These are phyloP conservation scores for Prolemur simus DNA, from an alignment of 2,113 vertebrate genomes.

Conservation along the genomic window DNA sequence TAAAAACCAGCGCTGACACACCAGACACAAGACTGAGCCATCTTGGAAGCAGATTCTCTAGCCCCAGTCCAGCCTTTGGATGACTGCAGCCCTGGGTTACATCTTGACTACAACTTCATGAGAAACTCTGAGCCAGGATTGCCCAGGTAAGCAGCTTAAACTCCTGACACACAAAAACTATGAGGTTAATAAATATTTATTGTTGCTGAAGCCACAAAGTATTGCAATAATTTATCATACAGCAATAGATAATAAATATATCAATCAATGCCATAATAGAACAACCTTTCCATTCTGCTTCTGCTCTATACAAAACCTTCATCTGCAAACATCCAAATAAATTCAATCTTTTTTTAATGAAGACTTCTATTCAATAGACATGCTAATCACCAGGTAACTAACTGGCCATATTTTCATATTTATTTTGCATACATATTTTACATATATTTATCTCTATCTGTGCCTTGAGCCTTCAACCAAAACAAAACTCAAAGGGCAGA, in stretches of 20 bases:
- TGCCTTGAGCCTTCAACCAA: background rate
- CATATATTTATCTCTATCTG: background rate
- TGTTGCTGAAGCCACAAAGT: background rate
- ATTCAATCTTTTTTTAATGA: background rate
- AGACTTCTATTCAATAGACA: background rate
- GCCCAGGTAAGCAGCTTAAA: background rate
- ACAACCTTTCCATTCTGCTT: background rate
- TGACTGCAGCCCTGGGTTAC: background rate
- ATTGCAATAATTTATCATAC: background rate
- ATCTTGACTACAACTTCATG: background rate
- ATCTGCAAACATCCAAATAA: background rate
- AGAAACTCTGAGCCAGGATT: background rate
- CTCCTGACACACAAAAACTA: background rate
- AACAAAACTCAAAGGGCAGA: background rate
- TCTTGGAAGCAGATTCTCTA: background rate
- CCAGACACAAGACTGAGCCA: background rate
- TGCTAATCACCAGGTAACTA: background rate
- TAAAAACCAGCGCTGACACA: background rate
- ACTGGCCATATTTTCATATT: background rate
- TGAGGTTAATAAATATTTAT: background rate
- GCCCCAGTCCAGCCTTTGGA: background rate
- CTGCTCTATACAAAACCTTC: background rate
- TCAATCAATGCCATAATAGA: background rate
- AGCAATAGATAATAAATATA: background rate
- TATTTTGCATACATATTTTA: background rate